Conservation (phyloP, 2,797 vertebrate genomes). For the Glyptemys insculpta region DNA sequence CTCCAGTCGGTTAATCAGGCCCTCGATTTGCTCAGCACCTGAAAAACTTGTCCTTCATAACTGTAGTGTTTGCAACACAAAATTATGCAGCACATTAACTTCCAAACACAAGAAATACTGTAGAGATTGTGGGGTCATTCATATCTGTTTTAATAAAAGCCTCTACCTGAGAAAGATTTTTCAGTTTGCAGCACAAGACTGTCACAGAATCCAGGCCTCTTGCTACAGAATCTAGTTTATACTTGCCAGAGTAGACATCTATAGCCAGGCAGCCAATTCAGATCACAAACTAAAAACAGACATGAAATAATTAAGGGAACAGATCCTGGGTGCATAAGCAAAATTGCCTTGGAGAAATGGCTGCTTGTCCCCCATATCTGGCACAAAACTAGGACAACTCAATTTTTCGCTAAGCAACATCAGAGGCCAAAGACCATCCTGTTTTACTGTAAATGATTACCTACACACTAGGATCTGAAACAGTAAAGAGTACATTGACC, state of each 20-base stretch:
- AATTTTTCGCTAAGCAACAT: neutral
- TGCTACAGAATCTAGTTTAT: neutral
- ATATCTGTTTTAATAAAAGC: rapidly evolving
- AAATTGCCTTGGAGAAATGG: neutral
- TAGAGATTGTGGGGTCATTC: neutral
- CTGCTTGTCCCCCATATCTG: neutral
- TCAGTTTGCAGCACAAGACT: neutral
- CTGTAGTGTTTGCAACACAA: neutral
- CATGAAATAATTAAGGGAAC: neutral
- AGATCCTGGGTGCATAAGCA: neutral
- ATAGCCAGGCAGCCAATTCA: neutral
- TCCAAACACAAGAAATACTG: neutral
- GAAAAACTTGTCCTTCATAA: neutral
- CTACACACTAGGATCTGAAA: neutral
- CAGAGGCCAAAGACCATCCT: neutral
- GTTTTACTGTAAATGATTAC: neutral
- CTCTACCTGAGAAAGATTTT: neutral
- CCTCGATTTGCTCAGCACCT: neutral
- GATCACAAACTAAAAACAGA: neutral
- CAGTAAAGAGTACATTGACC: neutral
- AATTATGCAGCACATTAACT: neutral
- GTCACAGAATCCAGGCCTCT: neutral
- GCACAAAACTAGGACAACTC: neutral
- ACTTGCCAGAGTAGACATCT: neutral
- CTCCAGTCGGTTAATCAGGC: neutral